These are phyloP conservation scores for Mantis religiosa DNA, from an alignment of 2,888 invertebrate genomes.

Conservation along the genomic window DNA sequence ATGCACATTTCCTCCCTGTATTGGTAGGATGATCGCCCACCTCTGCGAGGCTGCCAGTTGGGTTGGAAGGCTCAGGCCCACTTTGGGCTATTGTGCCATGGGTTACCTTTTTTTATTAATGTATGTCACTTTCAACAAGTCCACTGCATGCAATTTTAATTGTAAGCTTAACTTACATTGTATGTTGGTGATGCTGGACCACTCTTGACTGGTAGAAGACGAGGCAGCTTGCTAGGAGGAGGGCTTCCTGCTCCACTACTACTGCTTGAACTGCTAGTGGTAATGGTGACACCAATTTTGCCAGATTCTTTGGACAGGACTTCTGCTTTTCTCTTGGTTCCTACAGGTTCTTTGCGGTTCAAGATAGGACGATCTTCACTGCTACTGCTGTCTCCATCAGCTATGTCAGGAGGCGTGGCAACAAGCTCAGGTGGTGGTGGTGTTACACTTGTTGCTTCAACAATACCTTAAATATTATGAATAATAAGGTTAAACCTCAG, in stretches of 20 bases:
- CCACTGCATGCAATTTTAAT: no score
- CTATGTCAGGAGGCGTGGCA: constrained; percentile 22
- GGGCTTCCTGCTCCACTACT: constrained; percentile 43
- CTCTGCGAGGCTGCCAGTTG: no score
- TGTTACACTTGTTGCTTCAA: constrained; percentile 38
- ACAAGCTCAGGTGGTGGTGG: constrained; percentile 44
- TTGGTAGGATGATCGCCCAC: no score
- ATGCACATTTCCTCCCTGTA: no score
- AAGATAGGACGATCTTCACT: constrained; percentile 57
- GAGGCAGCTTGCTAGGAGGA: constrained; percentile 49
- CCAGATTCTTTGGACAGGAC: constrained; percentile 82
- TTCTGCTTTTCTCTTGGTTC: constrained; percentile 81
- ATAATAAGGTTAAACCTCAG: not conserved
- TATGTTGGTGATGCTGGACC: constrained; percentile 16
- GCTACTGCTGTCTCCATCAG: constrained; percentile 47
- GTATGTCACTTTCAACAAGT: no score
- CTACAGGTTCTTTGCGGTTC: constrained; percentile 46
- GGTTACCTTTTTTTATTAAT: no score
- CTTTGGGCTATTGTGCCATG: no score
- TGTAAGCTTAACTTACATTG: not conserved
- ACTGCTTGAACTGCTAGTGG: constrained; percentile 58
- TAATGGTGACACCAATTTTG: constrained; percentile 87
- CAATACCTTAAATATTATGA: not conserved
- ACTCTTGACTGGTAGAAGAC: constrained; percentile 39
- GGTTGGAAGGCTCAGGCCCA: no score